These are phyloP conservation scores for Elysia chlorotica DNA, from an alignment of 1,140 invertebrate genomes.

Conservation along the genomic window DNA sequence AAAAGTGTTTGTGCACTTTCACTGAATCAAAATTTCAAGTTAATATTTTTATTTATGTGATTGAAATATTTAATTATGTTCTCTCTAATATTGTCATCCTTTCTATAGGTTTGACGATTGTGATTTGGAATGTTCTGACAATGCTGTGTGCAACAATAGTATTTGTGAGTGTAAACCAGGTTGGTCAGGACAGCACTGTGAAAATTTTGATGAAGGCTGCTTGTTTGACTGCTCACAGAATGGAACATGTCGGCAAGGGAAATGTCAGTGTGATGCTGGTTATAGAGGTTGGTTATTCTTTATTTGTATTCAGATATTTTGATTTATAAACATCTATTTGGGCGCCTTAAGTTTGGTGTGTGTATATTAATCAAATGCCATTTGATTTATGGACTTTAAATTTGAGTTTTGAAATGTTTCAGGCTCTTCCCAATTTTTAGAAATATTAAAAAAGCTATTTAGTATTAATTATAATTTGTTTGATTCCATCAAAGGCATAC, in stretches of 20 bases:
- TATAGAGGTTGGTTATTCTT: slow-evolving; percentile 5
- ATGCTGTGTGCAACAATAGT: slow-evolving; percentile 13
- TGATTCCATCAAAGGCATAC: too few species aligned
- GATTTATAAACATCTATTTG: neutral
- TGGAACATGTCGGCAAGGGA: neutral
- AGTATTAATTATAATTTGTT: too few species aligned
- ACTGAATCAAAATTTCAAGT: too few species aligned
- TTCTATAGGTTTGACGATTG: slow-evolving; percentile 15
- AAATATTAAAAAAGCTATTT: neutral
- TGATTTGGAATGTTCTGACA: slow-evolving; percentile 2
- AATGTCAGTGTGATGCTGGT: neutral
- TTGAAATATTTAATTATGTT: too few species aligned
- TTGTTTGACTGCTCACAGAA: slow-evolving; percentile 9
- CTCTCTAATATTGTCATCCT: too few species aligned
- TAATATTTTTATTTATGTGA: too few species aligned
- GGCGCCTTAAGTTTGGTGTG: neutral
- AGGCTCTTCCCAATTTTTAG: neutral
- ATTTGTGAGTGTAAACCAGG: slow-evolving; percentile 3
- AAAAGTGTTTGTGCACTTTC: too few species aligned
- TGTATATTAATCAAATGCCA: neutral
- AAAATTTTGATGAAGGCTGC: neutral
- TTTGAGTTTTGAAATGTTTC: neutral
- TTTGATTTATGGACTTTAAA: neutral
- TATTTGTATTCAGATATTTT: neutral
- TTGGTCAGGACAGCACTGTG: slow-evolving; percentile 13